phyloP scores from a whole-genome alignment of 2,888 invertebrate genomes.

The Panzeria rudis region DNA sequence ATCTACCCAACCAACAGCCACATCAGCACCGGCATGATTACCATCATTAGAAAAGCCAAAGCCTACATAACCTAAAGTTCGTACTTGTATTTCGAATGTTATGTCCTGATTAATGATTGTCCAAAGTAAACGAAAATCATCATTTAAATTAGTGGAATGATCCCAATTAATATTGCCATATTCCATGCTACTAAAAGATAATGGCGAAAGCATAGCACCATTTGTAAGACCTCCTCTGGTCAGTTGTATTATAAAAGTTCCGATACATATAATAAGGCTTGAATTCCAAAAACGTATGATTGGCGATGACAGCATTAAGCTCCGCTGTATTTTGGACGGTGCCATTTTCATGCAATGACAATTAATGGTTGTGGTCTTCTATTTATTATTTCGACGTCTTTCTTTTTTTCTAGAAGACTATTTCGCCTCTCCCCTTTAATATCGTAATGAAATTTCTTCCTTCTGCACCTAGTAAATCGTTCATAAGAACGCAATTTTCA shows the following conservation, averaged over 20 bases:
- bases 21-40: constrained; percentile 90
- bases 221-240: constrained; percentile 37
- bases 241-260: constrained; percentile 66
- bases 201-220: constrained; percentile 57
- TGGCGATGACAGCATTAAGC: constrained; percentile 73
- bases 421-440: background rate
- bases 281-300: constrained; percentile 73
- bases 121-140: constrained; percentile 87
- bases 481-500: constrained; percentile 42
- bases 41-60: constrained; percentile 92
- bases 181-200: constrained; percentile 66
- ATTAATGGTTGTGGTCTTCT: constrained; percentile 5
- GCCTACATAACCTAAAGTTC: constrained; percentile 91
- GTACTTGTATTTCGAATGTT: constrained; percentile 91
- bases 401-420: background rate
- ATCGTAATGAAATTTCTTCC: background rate
- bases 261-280: constrained; percentile 58
- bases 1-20: constrained; percentile 94
- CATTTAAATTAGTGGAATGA: constrained; percentile 84
- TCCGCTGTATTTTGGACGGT: constrained; percentile 55
- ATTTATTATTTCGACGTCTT: constrained; percentile 12
- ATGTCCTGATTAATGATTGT: constrained; percentile 88
- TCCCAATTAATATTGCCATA: constrained; percentile 81
- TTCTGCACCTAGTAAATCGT: constrained; percentile 19
- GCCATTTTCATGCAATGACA: constrained; percentile 62